phyloP scores from a whole-genome alignment of 2,113 vertebrate genomes.

The Trogon surrucura region DNA sequence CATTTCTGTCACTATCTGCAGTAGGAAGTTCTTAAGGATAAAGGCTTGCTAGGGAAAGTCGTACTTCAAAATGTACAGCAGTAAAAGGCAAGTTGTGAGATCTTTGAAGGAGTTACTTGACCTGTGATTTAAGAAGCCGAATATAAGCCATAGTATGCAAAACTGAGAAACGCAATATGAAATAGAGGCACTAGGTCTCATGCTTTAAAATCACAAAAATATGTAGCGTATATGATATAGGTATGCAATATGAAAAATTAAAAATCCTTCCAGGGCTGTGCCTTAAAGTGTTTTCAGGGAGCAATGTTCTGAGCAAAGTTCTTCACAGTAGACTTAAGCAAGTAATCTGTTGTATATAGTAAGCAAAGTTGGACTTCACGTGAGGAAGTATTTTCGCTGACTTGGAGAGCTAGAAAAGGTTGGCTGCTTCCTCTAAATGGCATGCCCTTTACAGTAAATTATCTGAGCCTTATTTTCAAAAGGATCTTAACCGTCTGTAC shows the following conservation, averaged over 20 bases:
- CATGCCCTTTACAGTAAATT: not conserved
- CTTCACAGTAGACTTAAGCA: not conserved
- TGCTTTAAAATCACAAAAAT: not conserved
- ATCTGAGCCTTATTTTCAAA: not conserved
- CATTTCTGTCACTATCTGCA: not conserved
- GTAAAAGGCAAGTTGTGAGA: not conserved
- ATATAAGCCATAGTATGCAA: not conserved
- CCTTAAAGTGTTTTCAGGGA: constrained; percentile 32
- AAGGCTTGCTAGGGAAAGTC: not conserved
- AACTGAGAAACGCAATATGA: not conserved
- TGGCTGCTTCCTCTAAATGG: not conserved
- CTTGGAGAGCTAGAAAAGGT: not conserved
- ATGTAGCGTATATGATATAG: not conserved
- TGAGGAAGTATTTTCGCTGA: not conserved
- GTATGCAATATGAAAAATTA: not conserved
- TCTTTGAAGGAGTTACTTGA: not conserved
- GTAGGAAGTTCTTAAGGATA: not conserved
- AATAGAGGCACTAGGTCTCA: not conserved
- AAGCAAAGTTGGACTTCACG: not conserved
- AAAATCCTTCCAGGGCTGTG: not conserved
- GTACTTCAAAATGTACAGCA: not conserved
- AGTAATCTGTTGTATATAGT: not conserved
- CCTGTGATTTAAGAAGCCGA: not conserved
- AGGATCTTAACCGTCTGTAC: not conserved
- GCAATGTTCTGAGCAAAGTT: not conserved